Conservation (phyloP, 2,113 vertebrate genomes). For the Notiomystis cincta region DNA sequence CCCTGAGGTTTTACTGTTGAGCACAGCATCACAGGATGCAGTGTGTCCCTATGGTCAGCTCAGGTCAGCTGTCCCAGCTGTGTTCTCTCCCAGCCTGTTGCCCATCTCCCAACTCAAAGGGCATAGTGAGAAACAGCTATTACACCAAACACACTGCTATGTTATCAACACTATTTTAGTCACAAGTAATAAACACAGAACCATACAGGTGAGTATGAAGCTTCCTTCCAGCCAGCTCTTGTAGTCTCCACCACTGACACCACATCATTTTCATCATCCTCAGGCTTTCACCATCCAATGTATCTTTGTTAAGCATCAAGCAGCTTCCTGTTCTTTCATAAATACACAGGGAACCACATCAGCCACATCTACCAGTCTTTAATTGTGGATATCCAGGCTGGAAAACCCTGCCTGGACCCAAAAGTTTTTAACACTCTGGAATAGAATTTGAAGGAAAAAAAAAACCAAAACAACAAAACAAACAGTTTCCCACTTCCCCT, state of each 20-base stretch:
- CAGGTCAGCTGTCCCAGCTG: not conserved
- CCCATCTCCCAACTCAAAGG: not conserved
- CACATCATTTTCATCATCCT: not conserved
- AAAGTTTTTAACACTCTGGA: not conserved
- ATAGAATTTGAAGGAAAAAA: not conserved
- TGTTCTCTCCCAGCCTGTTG: not conserved
- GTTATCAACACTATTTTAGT: not conserved
- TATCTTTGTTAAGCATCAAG: not conserved
- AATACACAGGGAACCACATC: not conserved
- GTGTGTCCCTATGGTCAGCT: not conserved
- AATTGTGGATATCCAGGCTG: too few relatives aligned
- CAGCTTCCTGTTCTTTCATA: not conserved
- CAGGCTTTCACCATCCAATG: not conserved
- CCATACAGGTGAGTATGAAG: not conserved
- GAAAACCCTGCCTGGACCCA: not conserved
- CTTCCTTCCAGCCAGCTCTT: not conserved
- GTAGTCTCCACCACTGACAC: not conserved
- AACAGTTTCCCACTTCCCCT: not conserved
- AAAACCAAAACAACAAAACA: rapidly evolving
- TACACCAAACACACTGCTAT: not conserved
- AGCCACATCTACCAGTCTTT: not conserved
- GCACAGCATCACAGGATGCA: not conserved
- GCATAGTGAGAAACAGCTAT: not conserved
- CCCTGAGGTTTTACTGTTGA: not conserved
- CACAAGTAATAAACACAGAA: not conserved